Conservation (phyloP, 1,140 invertebrate genomes). For the Theocolax elegans region DNA sequence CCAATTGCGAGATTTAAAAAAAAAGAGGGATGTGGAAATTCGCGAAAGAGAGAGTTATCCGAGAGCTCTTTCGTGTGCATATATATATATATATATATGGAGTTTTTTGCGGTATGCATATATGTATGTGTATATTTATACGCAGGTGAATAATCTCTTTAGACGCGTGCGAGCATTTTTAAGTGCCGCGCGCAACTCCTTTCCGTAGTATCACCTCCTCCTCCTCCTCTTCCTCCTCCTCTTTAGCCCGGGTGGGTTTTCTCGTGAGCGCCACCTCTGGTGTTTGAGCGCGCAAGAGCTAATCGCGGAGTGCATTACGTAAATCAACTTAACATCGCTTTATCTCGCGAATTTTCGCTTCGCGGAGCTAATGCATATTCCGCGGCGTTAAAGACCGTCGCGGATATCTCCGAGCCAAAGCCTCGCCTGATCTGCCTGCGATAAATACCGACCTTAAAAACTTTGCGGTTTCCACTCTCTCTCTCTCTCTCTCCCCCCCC, state of each 20-base stretch:
- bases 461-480: neutral
- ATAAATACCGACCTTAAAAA: conserved; percentile 34
- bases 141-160: neutral
- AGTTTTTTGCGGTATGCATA: too few relatives aligned
- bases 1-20: too few relatives aligned
- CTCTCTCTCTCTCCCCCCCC: neutral
- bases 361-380: conserved; percentile 42
- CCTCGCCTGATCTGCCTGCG: neutral
- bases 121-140: too few relatives aligned
- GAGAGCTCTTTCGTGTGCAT: too few relatives aligned
- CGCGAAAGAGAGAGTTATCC: too few relatives aligned
- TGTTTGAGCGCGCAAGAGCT: too few relatives aligned
- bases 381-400: conserved; percentile 27
- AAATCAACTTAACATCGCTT: conserved; percentile 42
- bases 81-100: too few relatives aligned
- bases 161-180: conserved; percentile 25
- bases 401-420: conserved; percentile 10
- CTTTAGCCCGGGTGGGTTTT: too few relatives aligned
- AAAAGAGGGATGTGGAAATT: too few relatives aligned
- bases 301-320: conserved; percentile 40
- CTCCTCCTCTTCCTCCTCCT: neutral
- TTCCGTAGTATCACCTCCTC: conserved; percentile 33
- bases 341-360: conserved; percentile 42
- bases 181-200: neutral
- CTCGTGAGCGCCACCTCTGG: too few relatives aligned